Conservation (phyloP, 1,140 invertebrate genomes). For the Rhagoletis zephyria region DNA sequence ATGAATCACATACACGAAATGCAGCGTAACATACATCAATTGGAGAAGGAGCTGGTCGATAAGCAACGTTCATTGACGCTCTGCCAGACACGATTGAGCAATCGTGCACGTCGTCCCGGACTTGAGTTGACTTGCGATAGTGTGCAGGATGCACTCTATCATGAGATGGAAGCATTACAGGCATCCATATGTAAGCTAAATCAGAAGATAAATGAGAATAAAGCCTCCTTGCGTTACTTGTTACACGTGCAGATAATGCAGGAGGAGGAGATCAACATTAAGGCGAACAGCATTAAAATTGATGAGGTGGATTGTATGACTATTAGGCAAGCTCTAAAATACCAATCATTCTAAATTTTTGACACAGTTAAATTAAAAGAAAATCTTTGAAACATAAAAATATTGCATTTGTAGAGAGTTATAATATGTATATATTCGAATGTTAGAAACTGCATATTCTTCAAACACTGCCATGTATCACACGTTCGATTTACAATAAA, state of each 20-base stretch:
- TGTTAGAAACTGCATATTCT: not conserved
- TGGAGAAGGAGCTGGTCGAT: slow-evolving; percentile 85
- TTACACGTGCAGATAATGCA: slow-evolving; percentile 88
- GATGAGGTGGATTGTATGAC: slow-evolving; percentile 92
- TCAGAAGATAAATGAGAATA: slow-evolving; percentile 80
- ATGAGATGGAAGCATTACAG: slow-evolving; percentile 81
- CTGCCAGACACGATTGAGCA: slow-evolving; percentile 86
- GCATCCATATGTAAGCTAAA: slow-evolving; percentile 80
- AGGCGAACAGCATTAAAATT: slow-evolving; percentile 90
- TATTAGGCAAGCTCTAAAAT: slow-evolving; percentile 76
- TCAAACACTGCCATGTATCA: slow-evolving; percentile 16
- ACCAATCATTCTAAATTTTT: slow-evolving; percentile 66
- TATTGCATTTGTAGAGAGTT: not conserved
- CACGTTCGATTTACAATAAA: slow-evolving; percentile 7
- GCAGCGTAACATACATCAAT: slow-evolving; percentile 82
- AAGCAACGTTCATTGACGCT: slow-evolving; percentile 87
- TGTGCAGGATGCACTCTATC: slow-evolving; percentile 80
- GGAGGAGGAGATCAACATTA: slow-evolving; percentile 92
- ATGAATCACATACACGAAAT: slow-evolving; percentile 80
- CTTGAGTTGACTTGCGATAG: slow-evolving; percentile 86
- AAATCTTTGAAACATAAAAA: too few relatives aligned
- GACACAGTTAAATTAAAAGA: not conserved
- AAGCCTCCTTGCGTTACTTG: slow-evolving; percentile 83
- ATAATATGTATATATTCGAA: not conserved
- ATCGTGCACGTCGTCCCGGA: slow-evolving; percentile 82